These are phyloP conservation scores for Calcarius lapponicus DNA, from an alignment of 2,797 vertebrate species.

Conservation along the genomic window DNA sequence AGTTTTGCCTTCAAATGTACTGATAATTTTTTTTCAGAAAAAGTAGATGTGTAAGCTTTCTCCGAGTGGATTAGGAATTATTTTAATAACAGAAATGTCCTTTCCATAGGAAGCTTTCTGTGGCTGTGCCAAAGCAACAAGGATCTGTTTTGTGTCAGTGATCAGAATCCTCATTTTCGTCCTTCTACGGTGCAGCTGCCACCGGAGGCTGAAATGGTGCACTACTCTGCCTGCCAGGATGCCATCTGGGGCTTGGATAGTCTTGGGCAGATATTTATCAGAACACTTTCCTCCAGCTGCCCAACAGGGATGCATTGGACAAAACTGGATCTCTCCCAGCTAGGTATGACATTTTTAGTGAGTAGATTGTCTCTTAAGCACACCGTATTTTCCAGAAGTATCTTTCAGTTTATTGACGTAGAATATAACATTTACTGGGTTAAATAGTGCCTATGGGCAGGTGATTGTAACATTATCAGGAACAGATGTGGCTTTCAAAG, in stretches of 20 bases:
- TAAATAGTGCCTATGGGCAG: not conserved
- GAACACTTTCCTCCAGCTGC: slow-evolving; percentile 89
- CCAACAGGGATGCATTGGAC: slow-evolving; percentile 93
- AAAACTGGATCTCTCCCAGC: slow-evolving; percentile 90
- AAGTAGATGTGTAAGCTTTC: not conserved
- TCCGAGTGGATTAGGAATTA: not conserved
- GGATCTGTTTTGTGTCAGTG: slow-evolving; percentile 91
- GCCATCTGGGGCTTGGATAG: slow-evolving; percentile 92
- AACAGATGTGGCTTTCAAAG: not conserved
- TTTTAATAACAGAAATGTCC: slow-evolving; percentile 19
- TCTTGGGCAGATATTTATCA: slow-evolving; percentile 87
- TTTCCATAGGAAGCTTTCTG: slow-evolving; percentile 85
- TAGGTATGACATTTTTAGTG: slow-evolving; percentile 79
- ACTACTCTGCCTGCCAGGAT: slow-evolving; percentile 88
- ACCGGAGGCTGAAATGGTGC: slow-evolving; percentile 85
- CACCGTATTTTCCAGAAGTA: not conserved
- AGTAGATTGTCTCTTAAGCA: not conserved
- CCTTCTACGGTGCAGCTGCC: slow-evolving; percentile 90
- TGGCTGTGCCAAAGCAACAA: slow-evolving; percentile 95
- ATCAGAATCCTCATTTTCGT: slow-evolving; percentile 87
- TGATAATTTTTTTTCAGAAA: not conserved
- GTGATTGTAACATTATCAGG: not conserved
- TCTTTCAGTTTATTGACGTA: not conserved
- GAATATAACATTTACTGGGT: not conserved
- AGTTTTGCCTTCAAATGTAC: not conserved